Conservation (phyloP, 2,888 invertebrate species). For the Mesorhabditis sp. region DNA sequence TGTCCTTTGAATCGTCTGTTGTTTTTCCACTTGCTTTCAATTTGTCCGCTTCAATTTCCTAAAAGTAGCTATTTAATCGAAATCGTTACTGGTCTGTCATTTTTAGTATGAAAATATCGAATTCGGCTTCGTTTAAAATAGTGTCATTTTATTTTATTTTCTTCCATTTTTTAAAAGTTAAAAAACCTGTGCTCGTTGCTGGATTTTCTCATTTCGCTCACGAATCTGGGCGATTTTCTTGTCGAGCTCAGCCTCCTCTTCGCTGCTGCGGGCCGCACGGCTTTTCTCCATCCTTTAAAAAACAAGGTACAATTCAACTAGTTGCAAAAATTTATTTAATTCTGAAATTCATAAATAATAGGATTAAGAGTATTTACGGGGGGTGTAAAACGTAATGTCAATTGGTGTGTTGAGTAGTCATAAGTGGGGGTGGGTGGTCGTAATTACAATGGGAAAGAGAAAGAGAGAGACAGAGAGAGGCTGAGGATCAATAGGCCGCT, state of each 20-base stretch:
- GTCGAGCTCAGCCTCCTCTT: slow-evolving; percentile 39
- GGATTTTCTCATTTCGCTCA: slow-evolving; percentile 42
- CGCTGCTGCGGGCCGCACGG: slow-evolving; percentile 25
- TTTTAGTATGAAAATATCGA: neutral
- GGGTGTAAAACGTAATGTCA: neutral
- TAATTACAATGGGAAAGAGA: slow-evolving; percentile 17
- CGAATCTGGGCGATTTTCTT: slow-evolving; percentile 43
- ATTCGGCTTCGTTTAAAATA: neutral
- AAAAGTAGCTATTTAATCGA: slow-evolving; percentile 10
- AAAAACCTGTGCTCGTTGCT: slow-evolving; percentile 33
- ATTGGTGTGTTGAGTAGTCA: slow-evolving; percentile 12
- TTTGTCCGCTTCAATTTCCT: slow-evolving; percentile 38
- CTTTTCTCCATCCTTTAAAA: slow-evolving; percentile 18
- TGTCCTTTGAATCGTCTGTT: too few species aligned
- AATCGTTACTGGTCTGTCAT: neutral
- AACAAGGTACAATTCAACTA: neutral
- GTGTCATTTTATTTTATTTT: neutral
- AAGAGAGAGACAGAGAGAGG: slow-evolving; percentile 13
- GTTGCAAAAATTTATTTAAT: neutral
- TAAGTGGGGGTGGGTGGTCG: slow-evolving; percentile 10
- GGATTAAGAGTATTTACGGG: slow-evolving; percentile 5
- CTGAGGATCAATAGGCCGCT: too few species aligned
- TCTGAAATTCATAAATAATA: neutral
- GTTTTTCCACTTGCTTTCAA: too few species aligned
- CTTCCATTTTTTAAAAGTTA: neutral